Evolutionary conservation across 2,797 vertebrate genomes (phyloP), one percentile per base, ranked within the genome.

Genomic region (Lithobates sylvaticus): DNA sequence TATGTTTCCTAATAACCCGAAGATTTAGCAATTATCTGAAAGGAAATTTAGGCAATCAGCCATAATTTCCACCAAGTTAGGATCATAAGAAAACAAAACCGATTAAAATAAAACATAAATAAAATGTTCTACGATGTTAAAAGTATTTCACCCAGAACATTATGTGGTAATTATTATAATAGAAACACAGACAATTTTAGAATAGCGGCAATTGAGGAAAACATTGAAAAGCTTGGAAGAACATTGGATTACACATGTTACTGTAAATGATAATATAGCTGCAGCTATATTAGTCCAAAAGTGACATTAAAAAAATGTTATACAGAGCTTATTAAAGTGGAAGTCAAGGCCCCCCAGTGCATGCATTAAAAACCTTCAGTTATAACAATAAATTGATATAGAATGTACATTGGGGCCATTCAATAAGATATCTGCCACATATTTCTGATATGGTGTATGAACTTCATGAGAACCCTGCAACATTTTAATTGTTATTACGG

Each of bases 101-200:
- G 32, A 71, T 36, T 36, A 39, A 39, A 71, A 71, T 71, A 36
- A 36, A 71, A 71, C 50, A 39, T 71, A 71, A 36, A 71, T 36
- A 36, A 32, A 23, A 36, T 39, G 69, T 71, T 34, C 15, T 9
- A 39, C 69, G 10, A 39, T 32, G 34, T 32, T 36, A 36, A 71
- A 23, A 71, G 32, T 71, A 71, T 71, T 71, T 54, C 50, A 54
- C 50, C 50, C 50, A 54, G 50, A 54, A 54, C 50, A 54, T 54
- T 71, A 36, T 71, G 32, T 71, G 69, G 69, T 71, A 71, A 71
- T 71, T 71, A 71, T 71, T 71, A 36, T 71, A 71, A 71, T 71
- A 71, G 69, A 71, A 39, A 36, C 69, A 50, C 50, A 71, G 32
- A 36, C 16, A 16, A 71, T 71, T 71, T 71, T 71, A 71, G 69